A percentile compares a stretch with the other conserved stretches of the same genome.
phyloP scores from a whole-genome alignment of 1,140 invertebrate genomes.

The Zaprionus taronus region DNA sequence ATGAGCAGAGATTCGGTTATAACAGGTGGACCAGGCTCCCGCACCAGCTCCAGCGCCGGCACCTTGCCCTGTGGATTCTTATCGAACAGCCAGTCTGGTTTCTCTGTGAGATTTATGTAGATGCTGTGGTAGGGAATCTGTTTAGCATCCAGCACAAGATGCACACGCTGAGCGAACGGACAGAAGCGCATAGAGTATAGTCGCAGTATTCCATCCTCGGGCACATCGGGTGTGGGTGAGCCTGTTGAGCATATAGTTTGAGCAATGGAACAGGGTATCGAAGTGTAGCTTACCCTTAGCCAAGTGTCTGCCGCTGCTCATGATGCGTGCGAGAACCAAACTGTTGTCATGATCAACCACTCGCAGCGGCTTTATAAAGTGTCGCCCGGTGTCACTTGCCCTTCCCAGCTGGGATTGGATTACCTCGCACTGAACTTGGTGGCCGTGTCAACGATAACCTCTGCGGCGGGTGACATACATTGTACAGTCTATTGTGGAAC shows the following conservation, averaged over 20 bases:
- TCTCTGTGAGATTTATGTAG: slow-evolving; percentile 92
- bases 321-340: slow-evolving; percentile 59
- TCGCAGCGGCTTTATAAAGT: slow-evolving; percentile 49
- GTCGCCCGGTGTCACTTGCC: slow-evolving; percentile 13
- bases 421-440: slow-evolving; percentile 61
- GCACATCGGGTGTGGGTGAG: slow-evolving; percentile 87
- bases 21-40: slow-evolving; percentile 86
- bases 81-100: slow-evolving; percentile 92
- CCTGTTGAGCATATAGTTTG: slow-evolving; percentile 84
- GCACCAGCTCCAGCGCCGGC: slow-evolving; percentile 90
- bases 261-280: neutral
- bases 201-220: slow-evolving; percentile 88
- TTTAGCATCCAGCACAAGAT: slow-evolving; percentile 93
- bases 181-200: slow-evolving; percentile 96
- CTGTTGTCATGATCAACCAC: slow-evolving; percentile 37
- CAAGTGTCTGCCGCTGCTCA: slow-evolving; percentile 77
- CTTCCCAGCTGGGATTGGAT: slow-evolving; percentile 48
- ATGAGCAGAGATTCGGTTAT: slow-evolving; percentile 93
- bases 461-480: slow-evolving; percentile 58
- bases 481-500: neutral
- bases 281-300: slow-evolving; percentile 52
- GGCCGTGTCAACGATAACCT: slow-evolving; percentile 46
- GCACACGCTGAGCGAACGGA: slow-evolving; percentile 93
- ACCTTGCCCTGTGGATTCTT: slow-evolving; percentile 91
- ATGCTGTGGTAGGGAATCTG: slow-evolving; percentile 94